These are phyloP conservation scores for Cryptoprocta ferox DNA, from an alignment of 2,797 vertebrate genomes.

Conservation along the genomic window DNA sequence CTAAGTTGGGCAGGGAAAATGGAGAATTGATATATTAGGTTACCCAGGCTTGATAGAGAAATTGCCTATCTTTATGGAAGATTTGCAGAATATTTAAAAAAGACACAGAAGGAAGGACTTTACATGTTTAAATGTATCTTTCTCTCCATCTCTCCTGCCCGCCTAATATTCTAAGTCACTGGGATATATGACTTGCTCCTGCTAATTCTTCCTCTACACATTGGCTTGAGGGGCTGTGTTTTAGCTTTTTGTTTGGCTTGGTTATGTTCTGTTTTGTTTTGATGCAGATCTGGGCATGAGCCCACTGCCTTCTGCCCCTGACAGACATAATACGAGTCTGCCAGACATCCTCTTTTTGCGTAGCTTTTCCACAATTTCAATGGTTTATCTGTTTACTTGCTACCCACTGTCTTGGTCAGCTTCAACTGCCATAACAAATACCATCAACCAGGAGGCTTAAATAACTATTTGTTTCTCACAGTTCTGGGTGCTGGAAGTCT, in stretches of 20 bases:
- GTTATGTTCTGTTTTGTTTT: background rate
- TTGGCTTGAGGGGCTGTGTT: background rate
- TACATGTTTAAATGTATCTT: conserved; percentile 28
- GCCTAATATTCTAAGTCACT: background rate
- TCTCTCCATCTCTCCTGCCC: background rate
- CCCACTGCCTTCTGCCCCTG: background rate
- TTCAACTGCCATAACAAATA: background rate
- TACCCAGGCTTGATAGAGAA: conserved; percentile 66
- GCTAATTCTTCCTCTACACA: background rate
- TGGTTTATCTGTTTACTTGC: background rate
- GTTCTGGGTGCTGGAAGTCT: background rate
- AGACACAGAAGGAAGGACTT: conserved; percentile 46
- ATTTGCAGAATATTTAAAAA: conserved; percentile 64
- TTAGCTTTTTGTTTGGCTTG: background rate
- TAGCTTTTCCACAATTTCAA: background rate
- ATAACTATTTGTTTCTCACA: background rate
- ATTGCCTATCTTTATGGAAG: conserved; percentile 63
- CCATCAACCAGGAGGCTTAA: too few species aligned
- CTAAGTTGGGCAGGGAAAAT: conserved; percentile 65
- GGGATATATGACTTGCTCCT: background rate
- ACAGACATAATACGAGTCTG: background rate
- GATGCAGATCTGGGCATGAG: background rate
- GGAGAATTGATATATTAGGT: conserved; percentile 69
- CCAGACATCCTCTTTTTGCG: background rate
- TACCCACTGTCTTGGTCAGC: background rate